phyloP scores from a whole-genome alignment of 1,140 invertebrate genomes.

The Drosophila arizonae region DNA sequence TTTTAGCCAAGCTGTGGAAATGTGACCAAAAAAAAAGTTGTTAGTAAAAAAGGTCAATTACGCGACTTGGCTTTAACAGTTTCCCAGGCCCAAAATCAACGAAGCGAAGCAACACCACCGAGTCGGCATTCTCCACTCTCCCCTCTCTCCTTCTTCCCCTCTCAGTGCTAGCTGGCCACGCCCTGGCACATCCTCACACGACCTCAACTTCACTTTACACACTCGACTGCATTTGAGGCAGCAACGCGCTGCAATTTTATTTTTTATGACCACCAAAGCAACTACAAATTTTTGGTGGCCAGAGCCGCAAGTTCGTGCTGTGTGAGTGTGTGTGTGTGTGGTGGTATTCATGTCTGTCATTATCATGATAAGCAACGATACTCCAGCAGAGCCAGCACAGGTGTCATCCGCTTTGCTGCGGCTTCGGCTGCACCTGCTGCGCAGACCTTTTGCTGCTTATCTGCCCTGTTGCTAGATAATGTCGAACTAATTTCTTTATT shows the following conservation, averaged over 20 bases:
- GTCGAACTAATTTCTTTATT: background rate
- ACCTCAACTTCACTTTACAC: conserved; percentile 60
- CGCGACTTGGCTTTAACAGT: conserved; percentile 60
- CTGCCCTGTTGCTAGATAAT: background rate
- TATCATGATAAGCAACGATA: conserved; percentile 68
- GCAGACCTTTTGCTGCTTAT: conserved; percentile 1
- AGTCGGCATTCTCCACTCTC: background rate
- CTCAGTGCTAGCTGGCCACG: background rate
- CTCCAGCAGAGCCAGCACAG: conserved; percentile 42
- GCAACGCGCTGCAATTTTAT: conserved; percentile 38
- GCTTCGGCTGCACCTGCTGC: conserved; percentile 13
- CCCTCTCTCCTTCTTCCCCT: background rate
- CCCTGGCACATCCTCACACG: conserved; percentile 53
- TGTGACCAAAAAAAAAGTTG: conserved; percentile 39
- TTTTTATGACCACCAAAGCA: conserved; percentile 20
- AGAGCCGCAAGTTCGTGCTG: conserved; percentile 35
- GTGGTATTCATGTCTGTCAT: conserved; percentile 46
- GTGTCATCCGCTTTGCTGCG: conserved; percentile 67
- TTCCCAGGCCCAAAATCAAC: conserved; percentile 59
- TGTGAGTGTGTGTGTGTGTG: background rate
- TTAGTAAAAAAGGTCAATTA: conserved; percentile 70
- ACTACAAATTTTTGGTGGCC: conserved; percentile 48
- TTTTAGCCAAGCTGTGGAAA: conserved; percentile 30
- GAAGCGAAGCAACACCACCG: conserved; percentile 35
- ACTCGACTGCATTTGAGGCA: conserved; percentile 65